Conservation (phyloP, 1,140 invertebrate species). For the Pemphigus obesinymphae region DNA sequence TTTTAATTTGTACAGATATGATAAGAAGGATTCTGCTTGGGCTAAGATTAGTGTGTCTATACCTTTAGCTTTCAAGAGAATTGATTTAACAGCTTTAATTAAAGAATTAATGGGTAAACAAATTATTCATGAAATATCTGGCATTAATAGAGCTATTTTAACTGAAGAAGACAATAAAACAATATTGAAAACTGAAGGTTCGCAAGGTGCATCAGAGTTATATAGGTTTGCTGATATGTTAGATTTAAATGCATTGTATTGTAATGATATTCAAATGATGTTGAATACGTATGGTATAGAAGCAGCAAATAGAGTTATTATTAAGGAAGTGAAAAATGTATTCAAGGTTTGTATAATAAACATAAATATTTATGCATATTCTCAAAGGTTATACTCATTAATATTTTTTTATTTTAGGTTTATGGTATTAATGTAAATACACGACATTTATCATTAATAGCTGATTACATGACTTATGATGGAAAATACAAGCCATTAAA, state of each 20-base stretch:
- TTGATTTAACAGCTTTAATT: constrained; percentile 76
- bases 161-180: constrained; percentile 58
- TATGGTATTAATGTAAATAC: constrained; percentile 95
- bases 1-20: constrained; percentile 43
- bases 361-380: background rate
- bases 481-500: constrained; percentile 87
- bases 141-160: constrained; percentile 78
- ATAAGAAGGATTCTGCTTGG: constrained; percentile 38
- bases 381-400: background rate
- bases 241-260: constrained; percentile 82
- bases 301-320: constrained; percentile 84
- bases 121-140: constrained; percentile 72
- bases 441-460: constrained; percentile 85
- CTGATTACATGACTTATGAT: constrained; percentile 97
- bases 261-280: constrained; percentile 91
- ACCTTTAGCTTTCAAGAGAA: constrained; percentile 59
- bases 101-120: constrained; percentile 66
- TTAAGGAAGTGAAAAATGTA: constrained; percentile 54
- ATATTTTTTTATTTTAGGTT: constrained; percentile 54
- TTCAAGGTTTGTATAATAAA: constrained; percentile 52
- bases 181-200: constrained; percentile 86
- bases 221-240: constrained; percentile 74
- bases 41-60: constrained; percentile 55
- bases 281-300: constrained; percentile 91
- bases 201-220: constrained; percentile 85